A percentile compares a stretch with the other conserved stretches of the same genome.
Conservation (phyloP, 1,140 invertebrate species). For the Pantala flavescens region DNA sequence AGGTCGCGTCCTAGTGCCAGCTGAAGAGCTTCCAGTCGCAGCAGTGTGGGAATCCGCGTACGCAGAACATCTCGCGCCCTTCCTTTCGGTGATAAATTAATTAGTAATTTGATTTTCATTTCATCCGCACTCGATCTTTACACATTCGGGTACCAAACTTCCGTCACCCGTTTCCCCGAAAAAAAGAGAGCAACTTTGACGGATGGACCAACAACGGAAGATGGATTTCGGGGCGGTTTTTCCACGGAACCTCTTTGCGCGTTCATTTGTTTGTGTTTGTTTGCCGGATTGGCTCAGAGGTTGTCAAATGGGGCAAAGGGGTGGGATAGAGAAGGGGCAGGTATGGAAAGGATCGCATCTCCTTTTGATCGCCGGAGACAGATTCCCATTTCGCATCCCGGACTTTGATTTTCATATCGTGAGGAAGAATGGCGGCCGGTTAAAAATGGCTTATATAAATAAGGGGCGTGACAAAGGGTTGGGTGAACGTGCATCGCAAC, state of each 20-base stretch:
- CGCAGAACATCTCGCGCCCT: no score
- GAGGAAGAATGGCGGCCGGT: slow-evolving; percentile 18
- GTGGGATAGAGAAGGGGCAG: background rate
- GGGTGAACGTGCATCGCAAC: slow-evolving; percentile 13
- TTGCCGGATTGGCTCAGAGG: slow-evolving; percentile 16
- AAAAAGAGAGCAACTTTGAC: no score
- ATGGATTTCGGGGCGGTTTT: no score
- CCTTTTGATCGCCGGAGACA: slow-evolving; percentile 26
- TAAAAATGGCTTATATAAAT: slow-evolving; percentile 13
- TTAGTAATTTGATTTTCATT: no score
- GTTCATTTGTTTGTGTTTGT: slow-evolving; percentile 12
- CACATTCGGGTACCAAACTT: no score
- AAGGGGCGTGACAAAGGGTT: slow-evolving; percentile 22
- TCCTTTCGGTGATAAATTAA: no score
- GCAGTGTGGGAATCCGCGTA: no score
- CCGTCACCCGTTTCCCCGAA: no score
- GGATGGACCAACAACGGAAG: no score
- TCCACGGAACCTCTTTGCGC: background rate
- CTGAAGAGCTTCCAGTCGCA: no score
- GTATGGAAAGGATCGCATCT: background rate
- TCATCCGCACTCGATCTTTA: no score
- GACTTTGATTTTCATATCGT: slow-evolving; percentile 9
- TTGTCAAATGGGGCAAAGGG: slow-evolving; percentile 20
- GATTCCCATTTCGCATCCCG: background rate
- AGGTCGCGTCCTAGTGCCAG: no score